phyloP scores from a whole-genome alignment of 1,140 invertebrate species.

The Drosophila equinoxialis region DNA sequence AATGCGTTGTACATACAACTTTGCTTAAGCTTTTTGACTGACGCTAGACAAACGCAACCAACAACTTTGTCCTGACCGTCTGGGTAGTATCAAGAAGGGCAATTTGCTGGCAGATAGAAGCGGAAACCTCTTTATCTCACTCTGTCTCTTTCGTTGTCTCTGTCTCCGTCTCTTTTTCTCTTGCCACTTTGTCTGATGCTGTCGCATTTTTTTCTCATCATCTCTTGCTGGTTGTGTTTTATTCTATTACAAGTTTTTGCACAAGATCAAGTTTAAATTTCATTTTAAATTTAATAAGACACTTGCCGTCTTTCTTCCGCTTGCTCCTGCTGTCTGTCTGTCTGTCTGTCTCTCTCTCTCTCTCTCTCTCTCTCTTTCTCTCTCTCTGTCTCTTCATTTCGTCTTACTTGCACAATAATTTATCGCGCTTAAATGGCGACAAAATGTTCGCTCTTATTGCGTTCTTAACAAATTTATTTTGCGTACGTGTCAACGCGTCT shows the following conservation, averaged over 20 bases:
- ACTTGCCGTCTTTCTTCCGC: neutral
- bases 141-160: neutral
- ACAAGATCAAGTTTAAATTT: slow-evolving; percentile 76
- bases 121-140: neutral
- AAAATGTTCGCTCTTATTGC: slow-evolving; percentile 79
- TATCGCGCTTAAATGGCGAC: slow-evolving; percentile 78
- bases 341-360: neutral
- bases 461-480: slow-evolving; percentile 80
- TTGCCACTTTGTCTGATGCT: too few species aligned
- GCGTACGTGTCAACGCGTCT: slow-evolving; percentile 77
- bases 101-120: slow-evolving; percentile 55
- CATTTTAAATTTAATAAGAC: slow-evolving; percentile 75
- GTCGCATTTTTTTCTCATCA: neutral
- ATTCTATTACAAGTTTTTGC: slow-evolving; percentile 31
- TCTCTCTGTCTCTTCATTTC: neutral
- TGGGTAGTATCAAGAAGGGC: slow-evolving; percentile 42
- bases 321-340: neutral
- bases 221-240: slow-evolving; percentile 6
- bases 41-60: slow-evolving; percentile 66
- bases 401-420: slow-evolving; percentile 67
- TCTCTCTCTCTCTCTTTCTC: neutral
- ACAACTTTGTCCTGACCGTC: slow-evolving; percentile 61
- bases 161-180: neutral
- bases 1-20: slow-evolving; percentile 61
- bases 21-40: slow-evolving; percentile 69